Evolutionary conservation across 53 echinoderm and acorn worm species (phyloP).

Genomic region (Hippasteria phrygiana): DNA sequence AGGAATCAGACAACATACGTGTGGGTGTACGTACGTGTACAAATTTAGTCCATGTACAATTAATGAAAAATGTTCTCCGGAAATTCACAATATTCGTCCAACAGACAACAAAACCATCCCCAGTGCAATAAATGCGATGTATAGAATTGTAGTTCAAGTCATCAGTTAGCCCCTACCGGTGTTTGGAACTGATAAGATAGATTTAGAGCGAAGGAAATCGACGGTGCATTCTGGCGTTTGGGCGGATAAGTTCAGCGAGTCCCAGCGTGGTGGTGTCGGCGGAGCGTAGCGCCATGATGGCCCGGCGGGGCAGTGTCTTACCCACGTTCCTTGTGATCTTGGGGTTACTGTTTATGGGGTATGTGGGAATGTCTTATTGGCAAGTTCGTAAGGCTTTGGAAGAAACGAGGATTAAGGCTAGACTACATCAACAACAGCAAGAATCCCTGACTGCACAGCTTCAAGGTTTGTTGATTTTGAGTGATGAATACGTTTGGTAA

Average conservation of each 20-base stretch:
- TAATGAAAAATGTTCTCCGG: not conserved
- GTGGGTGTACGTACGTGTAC: not conserved
- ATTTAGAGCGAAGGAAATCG: not conserved
- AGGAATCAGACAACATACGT: slow-evolving; percentile 4
- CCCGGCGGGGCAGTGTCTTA: slow-evolving; percentile 47
- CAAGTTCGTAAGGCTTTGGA: slow-evolving; percentile 79
- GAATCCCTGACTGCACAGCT: slow-evolving; percentile 93
- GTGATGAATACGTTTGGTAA: not conserved
- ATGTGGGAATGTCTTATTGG: slow-evolving; percentile 72
- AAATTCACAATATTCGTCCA: slow-evolving; percentile 4
- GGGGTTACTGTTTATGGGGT: slow-evolving; percentile 51
- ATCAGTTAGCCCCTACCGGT: not conserved
- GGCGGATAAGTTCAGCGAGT: slow-evolving; percentile 1
- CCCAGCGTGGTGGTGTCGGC: slow-evolving; percentile 9
- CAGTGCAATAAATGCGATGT: not conserved
- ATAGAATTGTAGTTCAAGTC: not conserved
- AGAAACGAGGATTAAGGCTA: slow-evolving; percentile 75
- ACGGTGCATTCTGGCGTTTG: not conserved
- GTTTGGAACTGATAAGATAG: not conserved
- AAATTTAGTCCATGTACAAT: not conserved
- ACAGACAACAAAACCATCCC: not conserved
- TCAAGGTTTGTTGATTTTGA: slow-evolving; percentile 75
- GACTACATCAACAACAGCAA: slow-evolving; percentile 91
- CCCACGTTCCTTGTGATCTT: slow-evolving; percentile 56
- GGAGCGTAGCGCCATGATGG: slow-evolving; percentile 23